These are phyloP conservation scores for Rallus limicola DNA, from an alignment of 2,113 vertebrate species.

Conservation along the genomic window DNA sequence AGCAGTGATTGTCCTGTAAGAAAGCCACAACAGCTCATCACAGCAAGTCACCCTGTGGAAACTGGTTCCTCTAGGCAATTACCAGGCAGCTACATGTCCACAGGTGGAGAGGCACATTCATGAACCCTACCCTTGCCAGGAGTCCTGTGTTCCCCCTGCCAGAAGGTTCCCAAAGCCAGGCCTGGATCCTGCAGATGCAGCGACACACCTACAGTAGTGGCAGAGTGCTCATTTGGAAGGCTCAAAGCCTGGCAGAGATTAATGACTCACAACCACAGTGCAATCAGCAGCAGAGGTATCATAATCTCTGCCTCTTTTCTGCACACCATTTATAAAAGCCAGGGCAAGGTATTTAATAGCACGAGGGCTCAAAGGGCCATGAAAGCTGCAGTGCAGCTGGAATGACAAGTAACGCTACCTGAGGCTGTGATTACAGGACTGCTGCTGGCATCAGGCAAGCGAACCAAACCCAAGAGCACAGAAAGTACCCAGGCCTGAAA, in stretches of 20 bases:
- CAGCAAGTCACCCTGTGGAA: background rate
- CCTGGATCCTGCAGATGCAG: background rate
- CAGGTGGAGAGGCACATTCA: background rate
- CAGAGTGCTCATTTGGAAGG: background rate
- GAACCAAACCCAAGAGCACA: background rate
- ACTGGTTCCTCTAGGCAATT: rapidly evolving
- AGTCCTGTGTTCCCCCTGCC: background rate
- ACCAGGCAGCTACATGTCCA: background rate
- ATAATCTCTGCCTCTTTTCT: background rate
- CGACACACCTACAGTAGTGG: background rate
- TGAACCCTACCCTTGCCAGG: background rate
- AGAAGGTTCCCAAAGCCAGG: background rate
- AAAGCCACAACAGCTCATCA: background rate
- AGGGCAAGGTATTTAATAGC: background rate
- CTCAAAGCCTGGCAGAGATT: background rate
- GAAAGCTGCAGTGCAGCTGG: background rate
- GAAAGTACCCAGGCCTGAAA: background rate
- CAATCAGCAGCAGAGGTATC: background rate
- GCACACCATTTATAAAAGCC: background rate
- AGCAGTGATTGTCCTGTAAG: background rate
- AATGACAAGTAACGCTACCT: background rate
- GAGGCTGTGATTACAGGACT: background rate
- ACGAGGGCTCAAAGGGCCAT: background rate
- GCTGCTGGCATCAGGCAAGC: background rate
- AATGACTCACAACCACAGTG: background rate